Conservation (phyloP, 2,888 invertebrate genomes). For the Polydesmus complanatus region DNA sequence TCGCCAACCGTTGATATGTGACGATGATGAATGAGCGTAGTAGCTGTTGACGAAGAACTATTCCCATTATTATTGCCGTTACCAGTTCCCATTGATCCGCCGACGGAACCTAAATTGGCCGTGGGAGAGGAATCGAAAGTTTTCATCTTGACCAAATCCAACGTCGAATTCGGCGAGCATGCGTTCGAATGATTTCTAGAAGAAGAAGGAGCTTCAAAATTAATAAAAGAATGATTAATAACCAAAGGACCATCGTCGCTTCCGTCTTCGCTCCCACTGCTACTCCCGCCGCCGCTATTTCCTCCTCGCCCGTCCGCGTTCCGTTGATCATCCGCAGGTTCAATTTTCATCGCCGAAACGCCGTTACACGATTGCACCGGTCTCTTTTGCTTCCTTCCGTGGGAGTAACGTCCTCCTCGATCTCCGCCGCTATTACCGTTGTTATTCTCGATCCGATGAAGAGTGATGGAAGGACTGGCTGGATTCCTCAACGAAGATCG, state of each 20-base stretch:
- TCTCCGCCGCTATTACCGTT: no score
- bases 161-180: slow-evolving; percentile 8
- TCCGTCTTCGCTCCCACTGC: slow-evolving; percentile 5
- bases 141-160: slow-evolving; percentile 9
- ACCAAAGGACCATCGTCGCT: slow-evolving; percentile 1
- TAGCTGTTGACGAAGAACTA: not conserved
- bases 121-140: not conserved
- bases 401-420: not conserved
- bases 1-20: slow-evolving; percentile 9
- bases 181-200: slow-evolving; percentile 9
- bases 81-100: not conserved
- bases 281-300: not conserved
- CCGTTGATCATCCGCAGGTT: not conserved
- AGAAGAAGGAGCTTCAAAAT: slow-evolving; percentile 1
- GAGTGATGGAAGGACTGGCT: not conserved
- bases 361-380: not conserved
- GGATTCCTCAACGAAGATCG: not conserved
- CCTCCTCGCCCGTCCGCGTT: not conserved
- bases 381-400: not conserved
- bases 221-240: not conserved
- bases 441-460: not conserved
- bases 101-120: not conserved
- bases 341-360: not conserved
- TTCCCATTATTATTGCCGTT: not conserved
- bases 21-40: slow-evolving; percentile 1